Evolutionary conservation across 1,140 invertebrate species (phyloP), one percentile per base, ranked within the genome.

Genomic region (Calycopis cecrops): DNA sequence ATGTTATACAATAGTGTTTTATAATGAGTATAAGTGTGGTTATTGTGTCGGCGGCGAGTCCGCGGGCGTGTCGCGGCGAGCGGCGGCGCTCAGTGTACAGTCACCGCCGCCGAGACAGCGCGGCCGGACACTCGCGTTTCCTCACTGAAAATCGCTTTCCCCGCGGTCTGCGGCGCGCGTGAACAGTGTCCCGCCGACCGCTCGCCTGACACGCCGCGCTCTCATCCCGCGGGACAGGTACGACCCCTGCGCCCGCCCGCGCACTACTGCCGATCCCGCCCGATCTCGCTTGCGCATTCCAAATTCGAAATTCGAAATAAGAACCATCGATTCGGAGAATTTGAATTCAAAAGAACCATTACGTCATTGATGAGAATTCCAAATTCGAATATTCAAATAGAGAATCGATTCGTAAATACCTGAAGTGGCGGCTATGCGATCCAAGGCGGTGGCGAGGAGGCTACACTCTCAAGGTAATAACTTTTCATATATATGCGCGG

Each of bases 391-490:
- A 55, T 60, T 56, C 53, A 55, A 49, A 51, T 62, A 71, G 73
- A 70, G 65, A 70, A 85, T 80, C 75, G 80, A 85, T 83, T 74
- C 65, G 62, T 76, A 59, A 71, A 55, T 59, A 52, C 58, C 56
- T 55, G 55, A 71, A 63, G 71, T 73, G 75, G 70, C 72, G 66
- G 71, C 73, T 65, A 90, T 90, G 89, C 79, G 89, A 73, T 88
- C 87, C 37, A 90, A 90, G 73, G 88, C 89, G 58, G 85, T 90
- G 35, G 89, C 89, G 55, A 88, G 88, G 75, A 85, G 87, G 62
- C 73, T 89, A 17, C 16, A 55, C 47, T 37, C 35, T 16, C 37
- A 52, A 52, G 17, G 18, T 38, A 52, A 35, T 7, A 21, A 35
- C 40, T 33, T 38, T 60, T 18, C 47, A 53, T 57, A 59, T 62